Evolutionary conservation across 2,888 invertebrate species (phyloP), one percentile per base, ranked within the genome.

Genomic region (Caenorhabditis imperialis): DNA sequence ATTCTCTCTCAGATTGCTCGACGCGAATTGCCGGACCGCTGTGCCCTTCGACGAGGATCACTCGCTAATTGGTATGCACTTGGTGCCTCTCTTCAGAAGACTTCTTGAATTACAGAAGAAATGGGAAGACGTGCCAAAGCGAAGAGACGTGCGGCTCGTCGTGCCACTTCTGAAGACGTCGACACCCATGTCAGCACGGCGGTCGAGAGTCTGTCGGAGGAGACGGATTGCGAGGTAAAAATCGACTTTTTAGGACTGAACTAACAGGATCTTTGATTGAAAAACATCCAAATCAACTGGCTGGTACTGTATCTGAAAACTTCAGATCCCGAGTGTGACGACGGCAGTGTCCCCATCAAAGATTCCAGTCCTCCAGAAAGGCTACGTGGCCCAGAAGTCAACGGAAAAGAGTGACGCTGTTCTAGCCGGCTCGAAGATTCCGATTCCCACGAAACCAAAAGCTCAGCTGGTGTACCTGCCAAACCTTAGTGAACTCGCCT

Each of bases 61-160:
- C 22, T 18, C 22, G 44, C 16, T 53, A 51, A 45, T 45, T 62
- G 45, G 53, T 50, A 30, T 1, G 37, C n/a, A n/a, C n/a, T n/a
- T n/a, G n/a, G n/a, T n/a, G n/a, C n/a, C n/a, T n/a, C n/a, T n/a
- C n/a, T n/a, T n/a, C n/a, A 42, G 14, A 14, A 35, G 10, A 25
- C 54, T 38, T 30, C 30, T 30, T 30, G 7, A 6, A 30, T 6
- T 7, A 30, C 6, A 30, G 30, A 30, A 30, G 7, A 30, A 30
- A 30, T 72, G 72, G 72, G 72, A 20, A 40, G 60, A 53, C 51
- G 63, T 27, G 72, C 72, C 3, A 65, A 62, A 45, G 63, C 72
- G 16, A 45, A 54, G 40, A 72, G 37, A 54, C 51, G 72, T 20
- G 72, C 72, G 3, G 63, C 72, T 6, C 40, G 42, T 7, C 1